Evolutionary conservation across 1,140 invertebrate genomes (phyloP), one percentile per base, ranked within the genome.

Genomic region (Drosophila hydei): DNA sequence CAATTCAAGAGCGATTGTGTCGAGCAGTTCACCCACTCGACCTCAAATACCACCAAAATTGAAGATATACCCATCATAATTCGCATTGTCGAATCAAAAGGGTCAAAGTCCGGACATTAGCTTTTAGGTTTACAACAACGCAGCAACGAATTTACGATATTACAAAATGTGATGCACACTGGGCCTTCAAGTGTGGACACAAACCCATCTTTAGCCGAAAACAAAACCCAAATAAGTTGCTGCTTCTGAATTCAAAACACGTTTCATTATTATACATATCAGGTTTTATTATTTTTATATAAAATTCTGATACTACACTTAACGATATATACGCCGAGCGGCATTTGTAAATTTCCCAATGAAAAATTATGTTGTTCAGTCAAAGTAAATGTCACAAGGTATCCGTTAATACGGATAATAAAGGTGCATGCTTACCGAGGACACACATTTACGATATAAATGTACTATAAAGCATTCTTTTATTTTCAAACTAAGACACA

Each of bases 1-100:
- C 77, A 89, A 12, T 93, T 93, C 38, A 92, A 92, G 42, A 80
- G 83, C 1, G 78, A 92, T 27, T 81, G 93, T 21, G 79, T 93
- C 1, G 50, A 83, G 18, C 23, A 27, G 6, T 61, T 79, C 1
- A 50, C 70, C 2, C 43, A 64, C 8, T 59, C 75, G 1, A 36
- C 50, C 2, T 40, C 50, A 11, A 84, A 75, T 18, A 16, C 19
- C 0, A 85, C 79, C 3, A 84, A 79, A 42, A 40, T 79, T 23
- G 76, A 84, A 40, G 89, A 91, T 52, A 89, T 91, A 30, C 90
- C 90, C 4, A 77, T 90, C n/a, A 71, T 90, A 19, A 89, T 84
- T 51, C 76, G 89, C 27, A 91, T 91, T 33, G 56, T 88, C 2
- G 78, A 91, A 54, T 52, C 62, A 1, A 79, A 79, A 4, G 45